phyloP scores from a whole-genome alignment of 2,888 invertebrate genomes.

The Andrena bucephala region DNA sequence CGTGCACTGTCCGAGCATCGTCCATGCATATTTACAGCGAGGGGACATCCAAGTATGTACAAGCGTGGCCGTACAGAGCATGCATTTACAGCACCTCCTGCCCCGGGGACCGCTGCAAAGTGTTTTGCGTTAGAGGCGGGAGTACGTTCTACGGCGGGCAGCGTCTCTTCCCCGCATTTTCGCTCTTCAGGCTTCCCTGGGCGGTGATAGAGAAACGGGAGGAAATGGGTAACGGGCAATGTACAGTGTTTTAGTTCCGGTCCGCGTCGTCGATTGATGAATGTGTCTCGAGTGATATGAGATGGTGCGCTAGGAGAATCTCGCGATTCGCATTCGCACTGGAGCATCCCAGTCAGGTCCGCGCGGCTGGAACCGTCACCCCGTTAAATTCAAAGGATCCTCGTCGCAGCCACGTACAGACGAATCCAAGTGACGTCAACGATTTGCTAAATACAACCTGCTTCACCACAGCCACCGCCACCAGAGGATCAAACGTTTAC shows the following conservation, averaged over 20 bases:
- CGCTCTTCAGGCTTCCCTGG: background rate
- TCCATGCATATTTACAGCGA: slow-evolving; percentile 80
- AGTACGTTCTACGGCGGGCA: background rate
- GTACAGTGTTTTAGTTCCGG: background rate
- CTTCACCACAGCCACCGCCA: slow-evolving; percentile 39
- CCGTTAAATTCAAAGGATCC: slow-evolving; percentile 42
- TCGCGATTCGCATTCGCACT: slow-evolving; percentile 44
- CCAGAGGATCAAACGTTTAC: slow-evolving; percentile 31
- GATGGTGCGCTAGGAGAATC: background rate
- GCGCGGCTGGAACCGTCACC: slow-evolving; percentile 70
- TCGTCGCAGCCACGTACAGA: slow-evolving; percentile 12
- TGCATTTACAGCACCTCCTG: slow-evolving; percentile 66
- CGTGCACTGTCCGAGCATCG: slow-evolving; percentile 49
- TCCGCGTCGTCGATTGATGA: slow-evolving; percentile 9
- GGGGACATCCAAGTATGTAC: slow-evolving; percentile 62
- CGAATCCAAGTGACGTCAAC: background rate
- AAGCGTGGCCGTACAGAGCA: slow-evolving; percentile 70
- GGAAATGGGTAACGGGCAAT: background rate
- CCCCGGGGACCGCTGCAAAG: background rate
- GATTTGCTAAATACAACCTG: background rate
- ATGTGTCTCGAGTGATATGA: background rate
- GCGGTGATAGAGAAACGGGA: background rate
- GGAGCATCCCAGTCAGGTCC: slow-evolving; percentile 77
- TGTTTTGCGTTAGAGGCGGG: slow-evolving; percentile 7
- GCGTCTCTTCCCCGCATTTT: background rate